These are phyloP conservation scores for Plecturocebus donacophilus DNA, from an alignment of 2,113 vertebrate genomes.

Conservation along the genomic window DNA sequence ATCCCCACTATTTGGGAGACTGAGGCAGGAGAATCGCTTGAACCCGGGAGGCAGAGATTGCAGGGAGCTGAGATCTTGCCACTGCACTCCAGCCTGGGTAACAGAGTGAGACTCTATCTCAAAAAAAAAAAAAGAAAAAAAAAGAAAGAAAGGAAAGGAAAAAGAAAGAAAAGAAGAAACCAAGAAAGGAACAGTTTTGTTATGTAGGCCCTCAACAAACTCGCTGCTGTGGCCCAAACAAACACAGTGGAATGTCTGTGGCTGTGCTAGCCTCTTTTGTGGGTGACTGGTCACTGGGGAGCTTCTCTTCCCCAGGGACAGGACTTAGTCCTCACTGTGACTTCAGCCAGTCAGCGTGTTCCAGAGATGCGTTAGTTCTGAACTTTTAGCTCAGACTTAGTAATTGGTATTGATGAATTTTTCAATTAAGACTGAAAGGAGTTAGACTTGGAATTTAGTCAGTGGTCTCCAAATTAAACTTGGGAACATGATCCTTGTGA, in stretches of 20 bases:
- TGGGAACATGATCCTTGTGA: background rate
- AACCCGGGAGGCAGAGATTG: too few relatives aligned
- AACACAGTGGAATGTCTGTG: background rate
- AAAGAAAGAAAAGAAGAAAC: background rate
- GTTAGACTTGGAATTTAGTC: background rate
- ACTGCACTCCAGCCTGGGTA: too few relatives aligned
- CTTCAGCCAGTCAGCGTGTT: rapidly evolving
- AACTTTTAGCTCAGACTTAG: background rate
- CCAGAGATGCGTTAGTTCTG: background rate
- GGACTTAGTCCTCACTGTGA: background rate
- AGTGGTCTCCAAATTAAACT: background rate
- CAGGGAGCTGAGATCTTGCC: too few relatives aligned
- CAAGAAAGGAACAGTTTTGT: too few relatives aligned
- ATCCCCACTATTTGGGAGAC: too few relatives aligned
- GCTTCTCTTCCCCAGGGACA: background rate
- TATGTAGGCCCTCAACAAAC: background rate
- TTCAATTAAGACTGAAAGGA: constrained; percentile 25
- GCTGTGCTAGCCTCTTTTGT: background rate
- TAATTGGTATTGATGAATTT: background rate
- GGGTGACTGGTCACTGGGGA: background rate
- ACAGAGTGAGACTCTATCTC: too few relatives aligned
- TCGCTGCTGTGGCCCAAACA: background rate
- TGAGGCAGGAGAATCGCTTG: too few relatives aligned
- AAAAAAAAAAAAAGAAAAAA: too few relatives aligned
- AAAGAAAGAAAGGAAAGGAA: too few relatives aligned